A percentile compares a stretch with the other conserved stretches of the same genome.
Evolutionary conservation across 2,113 vertebrate genomes (phyloP).

Genomic region (Albula glossodonta): DNA sequence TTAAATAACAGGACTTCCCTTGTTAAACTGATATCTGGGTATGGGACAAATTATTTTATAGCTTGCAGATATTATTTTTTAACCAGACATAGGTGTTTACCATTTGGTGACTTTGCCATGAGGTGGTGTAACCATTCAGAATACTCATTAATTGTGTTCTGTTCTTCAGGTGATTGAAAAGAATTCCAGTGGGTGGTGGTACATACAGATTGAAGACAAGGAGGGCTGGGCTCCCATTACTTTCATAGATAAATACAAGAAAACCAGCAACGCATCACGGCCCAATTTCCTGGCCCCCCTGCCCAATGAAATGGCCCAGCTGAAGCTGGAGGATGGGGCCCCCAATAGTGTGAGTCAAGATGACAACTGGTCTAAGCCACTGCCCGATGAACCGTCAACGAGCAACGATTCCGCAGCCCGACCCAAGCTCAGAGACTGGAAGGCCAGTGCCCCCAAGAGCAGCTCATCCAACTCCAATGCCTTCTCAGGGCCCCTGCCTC

Average conservation of each 20-base stretch:
- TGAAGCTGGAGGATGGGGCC: conserved; percentile 68
- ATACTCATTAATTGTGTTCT: neutral
- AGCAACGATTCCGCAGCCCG: conserved; percentile 66
- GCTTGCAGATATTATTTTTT: no score
- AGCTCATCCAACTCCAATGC: conserved; percentile 34
- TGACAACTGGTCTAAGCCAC: conserved; percentile 81
- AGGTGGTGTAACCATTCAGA: neutral
- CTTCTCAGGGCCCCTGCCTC: conserved; percentile 59
- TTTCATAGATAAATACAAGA: conserved; percentile 98
- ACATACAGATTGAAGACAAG: conserved; percentile 97
- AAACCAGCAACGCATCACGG: conserved; percentile 86
- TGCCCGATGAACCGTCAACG: conserved; percentile 83
- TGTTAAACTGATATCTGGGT: no score
- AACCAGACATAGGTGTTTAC: no score
- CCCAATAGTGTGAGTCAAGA: conserved; percentile 48
- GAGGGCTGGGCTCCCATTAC: conserved; percentile 96
- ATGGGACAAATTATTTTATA: no score
- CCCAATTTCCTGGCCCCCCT: conserved; percentile 92
- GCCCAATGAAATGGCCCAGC: conserved; percentile 84
- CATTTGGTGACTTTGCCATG: no score
- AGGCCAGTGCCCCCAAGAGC: conserved; percentile 67
- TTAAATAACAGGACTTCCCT: neutral
- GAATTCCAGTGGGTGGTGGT: conserved; percentile 97
- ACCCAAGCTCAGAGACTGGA: conserved; percentile 87
- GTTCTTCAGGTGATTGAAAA: conserved; percentile 89